Percentiles rank a stretch among this genome's conserved stretches.
phyloP scores from a whole-genome alignment of 2,113 vertebrate genomes.

The Cinclus mexicanus region DNA sequence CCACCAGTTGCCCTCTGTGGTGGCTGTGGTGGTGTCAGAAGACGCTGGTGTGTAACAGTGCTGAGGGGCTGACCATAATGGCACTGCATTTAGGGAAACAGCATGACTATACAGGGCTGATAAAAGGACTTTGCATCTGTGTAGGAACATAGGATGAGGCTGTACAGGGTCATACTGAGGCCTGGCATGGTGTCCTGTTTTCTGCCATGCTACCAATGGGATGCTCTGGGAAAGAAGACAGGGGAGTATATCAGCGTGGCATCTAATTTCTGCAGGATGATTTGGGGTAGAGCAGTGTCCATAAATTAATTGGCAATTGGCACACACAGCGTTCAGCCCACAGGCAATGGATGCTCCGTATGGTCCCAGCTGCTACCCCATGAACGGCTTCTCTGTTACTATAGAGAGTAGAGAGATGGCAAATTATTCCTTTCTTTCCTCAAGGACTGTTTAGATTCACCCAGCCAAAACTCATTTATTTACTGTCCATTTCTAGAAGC shows the following conservation, averaged over 20 bases:
- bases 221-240: background rate
- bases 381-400: background rate
- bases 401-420: background rate
- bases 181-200: background rate
- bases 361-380: background rate
- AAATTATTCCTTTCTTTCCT: background rate
- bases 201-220: background rate
- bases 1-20: rapidly evolving
- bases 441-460: background rate
- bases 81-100: background rate
- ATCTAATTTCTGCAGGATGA: background rate
- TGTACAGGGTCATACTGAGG: background rate
- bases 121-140: background rate
- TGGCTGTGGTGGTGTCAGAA: background rate
- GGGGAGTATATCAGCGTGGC: background rate
- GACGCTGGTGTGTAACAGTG: background rate
- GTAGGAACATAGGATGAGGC: background rate
- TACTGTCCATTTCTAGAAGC: background rate
- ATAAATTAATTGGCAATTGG: background rate
- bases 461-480: background rate
- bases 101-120: background rate
- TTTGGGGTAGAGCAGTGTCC: background rate
- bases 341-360: rapidly evolving
- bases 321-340: rapidly evolving
- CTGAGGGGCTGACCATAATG: background rate